phyloP scores from a whole-genome alignment of 2,888 invertebrate genomes.

The Noctua comes region DNA sequence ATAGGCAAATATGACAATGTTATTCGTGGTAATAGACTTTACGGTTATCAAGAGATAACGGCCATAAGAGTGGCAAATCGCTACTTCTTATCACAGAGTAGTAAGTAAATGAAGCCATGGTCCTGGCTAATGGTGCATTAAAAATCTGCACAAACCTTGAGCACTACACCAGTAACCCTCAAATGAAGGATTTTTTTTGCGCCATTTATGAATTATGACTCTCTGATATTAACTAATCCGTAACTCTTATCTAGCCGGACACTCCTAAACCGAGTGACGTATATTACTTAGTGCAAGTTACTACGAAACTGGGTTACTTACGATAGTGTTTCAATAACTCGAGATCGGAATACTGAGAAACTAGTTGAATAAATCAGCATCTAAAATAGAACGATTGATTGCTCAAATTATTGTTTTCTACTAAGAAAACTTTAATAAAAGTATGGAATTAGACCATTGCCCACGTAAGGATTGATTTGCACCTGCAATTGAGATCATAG shows the following conservation, averaged over 20 bases:
- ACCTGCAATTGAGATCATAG: constrained; percentile 42
- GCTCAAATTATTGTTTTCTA: constrained; percentile 42
- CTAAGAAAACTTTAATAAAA: constrained; percentile 36
- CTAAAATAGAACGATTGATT: constrained; percentile 55
- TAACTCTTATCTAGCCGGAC: constrained; percentile 56
- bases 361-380: constrained; percentile 41
- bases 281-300: constrained; percentile 51
- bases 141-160: constrained; percentile 8
- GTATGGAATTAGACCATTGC: constrained; percentile 26
- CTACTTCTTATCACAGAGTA: constrained; percentile 18
- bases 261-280: constrained; percentile 60
- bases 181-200: neutral
- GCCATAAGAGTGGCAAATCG: constrained; percentile 23
- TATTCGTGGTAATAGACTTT: constrained; percentile 35
- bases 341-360: constrained; percentile 48
- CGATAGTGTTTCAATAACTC: constrained; percentile 59
- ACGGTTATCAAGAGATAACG: constrained; percentile 39
- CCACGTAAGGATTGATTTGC: constrained; percentile 37
- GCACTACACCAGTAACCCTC: neutral
- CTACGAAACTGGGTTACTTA: constrained; percentile 62
- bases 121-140: neutral
- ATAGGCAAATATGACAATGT: constrained; percentile 41
- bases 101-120: constrained; percentile 2
- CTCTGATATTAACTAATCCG: constrained; percentile 31
- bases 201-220: constrained; percentile 15